Evolutionary conservation across 2,797 vertebrate species (phyloP).

Genomic region (Agapornis canus): DNA sequence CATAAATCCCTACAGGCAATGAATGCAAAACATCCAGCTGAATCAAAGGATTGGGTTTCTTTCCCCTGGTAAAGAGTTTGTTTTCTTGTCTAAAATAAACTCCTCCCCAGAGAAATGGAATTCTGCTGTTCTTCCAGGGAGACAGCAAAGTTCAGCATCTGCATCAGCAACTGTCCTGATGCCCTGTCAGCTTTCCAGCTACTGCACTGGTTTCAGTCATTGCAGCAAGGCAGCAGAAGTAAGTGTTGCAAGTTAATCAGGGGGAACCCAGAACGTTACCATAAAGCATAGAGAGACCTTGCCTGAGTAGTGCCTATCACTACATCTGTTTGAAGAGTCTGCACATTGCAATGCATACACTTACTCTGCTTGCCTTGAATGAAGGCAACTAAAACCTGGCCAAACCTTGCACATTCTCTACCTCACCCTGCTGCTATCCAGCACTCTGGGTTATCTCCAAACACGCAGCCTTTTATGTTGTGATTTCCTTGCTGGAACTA

Average conservation of each 20-base stretch:
- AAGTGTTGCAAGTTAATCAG: neutral
- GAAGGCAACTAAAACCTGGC: neutral
- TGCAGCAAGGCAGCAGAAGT: neutral
- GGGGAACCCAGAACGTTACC: neutral
- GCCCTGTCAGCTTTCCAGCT: neutral
- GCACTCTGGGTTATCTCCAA: neutral
- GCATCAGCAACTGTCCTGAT: neutral
- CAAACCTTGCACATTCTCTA: neutral
- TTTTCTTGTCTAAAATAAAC: neutral
- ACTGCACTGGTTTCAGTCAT: neutral
- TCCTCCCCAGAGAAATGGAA: neutral
- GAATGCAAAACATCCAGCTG: neutral
- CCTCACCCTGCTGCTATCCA: neutral
- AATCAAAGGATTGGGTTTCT: neutral
- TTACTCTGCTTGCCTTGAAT: neutral
- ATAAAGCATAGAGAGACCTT: neutral
- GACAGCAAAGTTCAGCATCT: neutral
- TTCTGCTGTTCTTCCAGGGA: neutral
- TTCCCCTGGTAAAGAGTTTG: neutral
- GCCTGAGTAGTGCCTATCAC: neutral
- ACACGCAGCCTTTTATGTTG: accelerated
- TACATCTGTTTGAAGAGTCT: neutral
- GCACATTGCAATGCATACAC: neutral
- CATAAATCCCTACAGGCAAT: neutral
- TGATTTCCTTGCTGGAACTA: neutral